Conservation (phyloP, 2,797 vertebrate species). For the Fringilla coelebs region DNA sequence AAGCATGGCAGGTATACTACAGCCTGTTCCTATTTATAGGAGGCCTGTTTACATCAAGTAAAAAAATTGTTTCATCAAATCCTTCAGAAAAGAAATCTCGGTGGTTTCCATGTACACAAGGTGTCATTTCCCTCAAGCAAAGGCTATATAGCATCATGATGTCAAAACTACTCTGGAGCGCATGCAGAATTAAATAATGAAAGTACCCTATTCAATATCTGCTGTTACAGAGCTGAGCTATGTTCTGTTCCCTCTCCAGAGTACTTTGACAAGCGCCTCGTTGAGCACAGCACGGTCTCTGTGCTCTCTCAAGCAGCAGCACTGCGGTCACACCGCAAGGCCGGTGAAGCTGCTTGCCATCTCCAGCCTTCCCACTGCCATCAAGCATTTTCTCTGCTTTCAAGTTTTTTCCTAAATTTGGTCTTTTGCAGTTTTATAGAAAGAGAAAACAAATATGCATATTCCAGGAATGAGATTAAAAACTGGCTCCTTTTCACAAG, state of each 20-base stretch:
- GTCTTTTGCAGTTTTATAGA: not conserved
- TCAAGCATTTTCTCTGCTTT: not conserved
- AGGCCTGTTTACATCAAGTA: not conserved
- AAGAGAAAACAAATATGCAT: not conserved
- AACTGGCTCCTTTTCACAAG: not conserved
- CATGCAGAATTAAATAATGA: not conserved
- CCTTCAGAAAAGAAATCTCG: not conserved
- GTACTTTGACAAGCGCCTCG: not conserved
- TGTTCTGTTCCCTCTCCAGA: not conserved
- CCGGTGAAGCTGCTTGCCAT: rapidly evolving
- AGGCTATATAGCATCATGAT: not conserved
- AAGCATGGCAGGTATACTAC: not conserved
- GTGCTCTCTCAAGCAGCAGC: not conserved
- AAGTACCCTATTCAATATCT: not conserved
- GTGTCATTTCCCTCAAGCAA: not conserved
- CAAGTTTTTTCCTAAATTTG: not conserved
- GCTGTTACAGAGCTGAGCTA: not conserved
- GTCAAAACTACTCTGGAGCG: not conserved
- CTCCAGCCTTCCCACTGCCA: not conserved
- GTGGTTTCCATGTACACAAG: not conserved
- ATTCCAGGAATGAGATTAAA: not conserved
- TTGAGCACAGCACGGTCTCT: rapidly evolving
- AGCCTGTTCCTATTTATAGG: not conserved
- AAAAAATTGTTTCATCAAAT: not conserved
- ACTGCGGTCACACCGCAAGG: rapidly evolving